These are phyloP conservation scores for Creontiades dilutus DNA, from an alignment of 2,888 invertebrate species.

Conservation along the genomic window DNA sequence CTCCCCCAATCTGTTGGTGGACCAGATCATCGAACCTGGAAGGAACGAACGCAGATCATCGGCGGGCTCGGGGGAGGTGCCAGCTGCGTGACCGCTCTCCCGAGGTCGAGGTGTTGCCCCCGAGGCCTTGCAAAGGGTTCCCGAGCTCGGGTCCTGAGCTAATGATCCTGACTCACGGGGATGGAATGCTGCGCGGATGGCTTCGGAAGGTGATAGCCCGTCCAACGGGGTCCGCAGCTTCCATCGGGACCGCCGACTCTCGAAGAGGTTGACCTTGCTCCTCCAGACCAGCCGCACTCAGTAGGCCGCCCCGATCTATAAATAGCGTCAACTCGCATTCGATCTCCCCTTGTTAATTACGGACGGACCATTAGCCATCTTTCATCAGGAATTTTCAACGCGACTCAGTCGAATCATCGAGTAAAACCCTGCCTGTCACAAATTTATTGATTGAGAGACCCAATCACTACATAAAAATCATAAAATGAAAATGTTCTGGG, in stretches of 20 bases:
- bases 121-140: constrained; percentile 24
- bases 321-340: not conserved
- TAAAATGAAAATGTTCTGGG: too few species aligned
- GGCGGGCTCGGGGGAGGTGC: not conserved
- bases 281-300: not conserved
- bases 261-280: constrained; percentile 59
- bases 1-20: too few species aligned
- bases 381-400: too few species aligned
- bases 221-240: constrained; percentile 51
- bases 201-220: constrained; percentile 30
- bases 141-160: constrained; percentile 11
- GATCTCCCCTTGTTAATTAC: not conserved
- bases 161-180: constrained; percentile 54
- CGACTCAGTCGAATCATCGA: too few species aligned
- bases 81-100: not conserved
- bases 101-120: constrained; percentile 20
- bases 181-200: constrained; percentile 57
- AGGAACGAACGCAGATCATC: too few species aligned
- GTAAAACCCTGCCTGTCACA: too few species aligned
- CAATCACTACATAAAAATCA: too few species aligned
- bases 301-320: constrained; percentile 8
- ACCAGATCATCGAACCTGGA: too few species aligned
- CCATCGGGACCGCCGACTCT: not conserved
- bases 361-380: too few species aligned
- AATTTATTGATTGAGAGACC: too few species aligned